Conservation (phyloP, 2,797 vertebrate species). For the Lutjanus argentimaculatus region DNA sequence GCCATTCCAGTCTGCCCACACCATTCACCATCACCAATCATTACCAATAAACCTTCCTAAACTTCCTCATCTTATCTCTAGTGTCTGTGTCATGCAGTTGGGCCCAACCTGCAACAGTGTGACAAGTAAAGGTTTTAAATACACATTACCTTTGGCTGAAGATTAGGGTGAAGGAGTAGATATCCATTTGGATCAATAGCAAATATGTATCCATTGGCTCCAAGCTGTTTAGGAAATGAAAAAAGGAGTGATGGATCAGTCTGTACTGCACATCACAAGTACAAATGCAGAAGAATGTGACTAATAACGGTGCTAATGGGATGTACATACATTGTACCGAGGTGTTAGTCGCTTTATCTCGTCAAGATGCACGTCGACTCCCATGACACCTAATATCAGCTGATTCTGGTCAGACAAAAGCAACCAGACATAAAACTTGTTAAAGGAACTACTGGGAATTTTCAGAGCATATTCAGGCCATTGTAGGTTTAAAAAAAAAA, state of each 20-base stretch:
- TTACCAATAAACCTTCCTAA: no score
- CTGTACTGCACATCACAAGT: not conserved
- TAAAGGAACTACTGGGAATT: not conserved
- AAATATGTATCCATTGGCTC: constrained; percentile 97
- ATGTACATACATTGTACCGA: constrained; percentile 86
- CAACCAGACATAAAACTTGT: not conserved
- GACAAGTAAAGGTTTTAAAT: not conserved
- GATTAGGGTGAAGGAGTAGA: constrained; percentile 96
- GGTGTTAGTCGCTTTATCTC: constrained; percentile 97
- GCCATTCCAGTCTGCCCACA: no score
- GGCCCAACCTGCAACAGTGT: no score
- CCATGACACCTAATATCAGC: constrained; percentile 98
- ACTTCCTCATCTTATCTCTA: no score
- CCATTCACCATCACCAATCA: no score
- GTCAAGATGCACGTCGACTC: constrained; percentile 96
- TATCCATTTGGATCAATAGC: constrained; percentile 98
- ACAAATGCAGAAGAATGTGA: constrained; percentile 3
- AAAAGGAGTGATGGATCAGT: not conserved
- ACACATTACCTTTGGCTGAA: constrained; percentile 92
- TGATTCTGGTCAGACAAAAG: constrained; percentile 89
- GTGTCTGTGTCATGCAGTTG: no score
- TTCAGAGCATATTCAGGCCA: no score
- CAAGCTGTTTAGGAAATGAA: constrained; percentile 80
- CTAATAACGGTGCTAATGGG: not conserved
- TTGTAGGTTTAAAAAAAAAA: no score